Percentiles rank a stretch among this genome's conserved stretches.
These are phyloP conservation scores for Zaprionus davidi DNA, from an alignment of 1,140 invertebrate genomes.

Conservation along the genomic window DNA sequence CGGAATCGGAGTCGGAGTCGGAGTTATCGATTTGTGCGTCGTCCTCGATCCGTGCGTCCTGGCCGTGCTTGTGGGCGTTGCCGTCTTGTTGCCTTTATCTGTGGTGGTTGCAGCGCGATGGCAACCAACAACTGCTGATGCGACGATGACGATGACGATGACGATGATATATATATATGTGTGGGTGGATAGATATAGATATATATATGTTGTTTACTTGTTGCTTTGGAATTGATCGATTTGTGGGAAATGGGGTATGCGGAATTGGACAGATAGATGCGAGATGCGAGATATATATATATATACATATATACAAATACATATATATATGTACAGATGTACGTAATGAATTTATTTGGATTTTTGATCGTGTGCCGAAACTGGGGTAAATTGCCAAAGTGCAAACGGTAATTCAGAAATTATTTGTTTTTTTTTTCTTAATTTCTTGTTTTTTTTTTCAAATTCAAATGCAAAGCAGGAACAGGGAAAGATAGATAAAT, in stretches of 20 bases:
- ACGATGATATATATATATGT: neutral
- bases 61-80: slow-evolving; percentile 29
- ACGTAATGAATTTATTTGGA: slow-evolving; percentile 24
- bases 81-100: slow-evolving; percentile 71
- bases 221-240: slow-evolving; percentile 6
- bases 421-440: neutral
- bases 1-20: slow-evolving; percentile 23
- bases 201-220: slow-evolving; percentile 11
- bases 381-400: slow-evolving; percentile 31
- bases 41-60: slow-evolving; percentile 7
- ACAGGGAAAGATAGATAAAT: slow-evolving; percentile 3
- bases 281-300: slow-evolving; percentile 6
- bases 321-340: neutral
- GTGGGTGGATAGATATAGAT: slow-evolving; percentile 1
- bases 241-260: neutral
- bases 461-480: slow-evolving; percentile 23
- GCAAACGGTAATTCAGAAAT: slow-evolving; percentile 20
- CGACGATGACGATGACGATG: neutral
- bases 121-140: slow-evolving; percentile 62
- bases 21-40: neutral
- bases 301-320: slow-evolving; percentile 4
- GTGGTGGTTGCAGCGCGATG: slow-evolving; percentile 72
- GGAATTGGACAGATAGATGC: neutral
- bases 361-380: slow-evolving; percentile 49
- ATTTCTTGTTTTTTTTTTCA: slow-evolving; percentile 3